Conservation (phyloP, 2,888 invertebrate genomes). For the Rhagonycha fulva region DNA sequence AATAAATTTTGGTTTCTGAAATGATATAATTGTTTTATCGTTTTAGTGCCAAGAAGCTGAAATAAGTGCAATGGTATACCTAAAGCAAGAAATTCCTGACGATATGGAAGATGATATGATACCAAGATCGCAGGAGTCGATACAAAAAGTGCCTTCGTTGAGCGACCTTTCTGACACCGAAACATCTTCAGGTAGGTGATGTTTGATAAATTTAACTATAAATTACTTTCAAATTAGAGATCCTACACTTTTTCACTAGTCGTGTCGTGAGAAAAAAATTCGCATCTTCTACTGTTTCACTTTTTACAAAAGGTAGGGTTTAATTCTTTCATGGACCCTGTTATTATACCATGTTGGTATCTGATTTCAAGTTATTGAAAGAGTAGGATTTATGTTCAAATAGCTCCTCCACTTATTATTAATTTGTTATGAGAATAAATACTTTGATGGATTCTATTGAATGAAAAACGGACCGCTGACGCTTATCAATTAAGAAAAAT, state of each 20-base stretch:
- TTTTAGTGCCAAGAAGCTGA: conserved; percentile 53
- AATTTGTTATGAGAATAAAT: conserved; percentile 20
- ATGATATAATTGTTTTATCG: conserved; percentile 4
- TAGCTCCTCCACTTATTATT: conserved; percentile 6
- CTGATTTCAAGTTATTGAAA: not conserved
- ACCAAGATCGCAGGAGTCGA: conserved; percentile 59
- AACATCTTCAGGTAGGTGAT: conserved; percentile 82
- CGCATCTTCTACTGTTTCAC: not conserved
- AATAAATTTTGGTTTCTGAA: not conserved
- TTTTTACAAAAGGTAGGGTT: not conserved
- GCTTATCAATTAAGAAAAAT: conserved; percentile 24
- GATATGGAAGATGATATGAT: conserved; percentile 67
- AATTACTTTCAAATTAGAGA: not conserved
- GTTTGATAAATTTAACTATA: not conserved
- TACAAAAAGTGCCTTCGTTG: conserved; percentile 88
- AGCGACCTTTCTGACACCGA: conserved; percentile 91
- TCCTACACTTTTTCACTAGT: not conserved
- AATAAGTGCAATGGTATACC: conserved; percentile 41
- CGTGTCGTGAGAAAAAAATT: not conserved
- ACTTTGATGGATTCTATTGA: conserved; percentile 19
- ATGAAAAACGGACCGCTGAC: conserved; percentile 22
- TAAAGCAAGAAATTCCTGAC: conserved; percentile 65
- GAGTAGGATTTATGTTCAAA: not conserved
- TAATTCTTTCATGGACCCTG: not conserved
- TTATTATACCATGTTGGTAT: not conserved